Base-by-base conservation (phyloP, 2,113 vertebrate species). In the Hypocryptadius cinnamomeus region DNA sequence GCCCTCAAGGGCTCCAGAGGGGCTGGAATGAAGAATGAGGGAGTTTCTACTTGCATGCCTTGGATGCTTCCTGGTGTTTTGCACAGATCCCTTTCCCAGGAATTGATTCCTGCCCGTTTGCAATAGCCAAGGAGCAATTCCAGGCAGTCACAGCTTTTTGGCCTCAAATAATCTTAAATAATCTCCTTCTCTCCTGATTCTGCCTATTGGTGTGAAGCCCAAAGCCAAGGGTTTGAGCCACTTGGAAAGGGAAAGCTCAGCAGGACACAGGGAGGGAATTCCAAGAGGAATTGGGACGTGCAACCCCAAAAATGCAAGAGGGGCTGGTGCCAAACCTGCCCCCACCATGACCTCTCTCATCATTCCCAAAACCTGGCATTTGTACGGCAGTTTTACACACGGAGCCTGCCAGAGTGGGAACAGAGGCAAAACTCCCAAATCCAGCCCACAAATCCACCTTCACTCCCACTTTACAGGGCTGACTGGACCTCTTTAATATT, bases 291-390 rank as follows among this genome's bases (percentile, higher is more conserved):
- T 3, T 30, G 40, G 45, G 11, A 42, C 13, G 53, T 47, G 17
- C 7, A n/a, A 24, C 15, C 21, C 59, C 30, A 37, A 37, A 51
- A 66, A 51, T 2, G 3, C 59, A 40, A 15, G 37, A 79, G 51
- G 72, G 45, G 57, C 21, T 47, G 51, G 25, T 39, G 73, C 74
- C 79, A 63, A 85, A 64, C 19, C 39, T 48, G 31, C 16, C 37
- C 9, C 4, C 11, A 3, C n/a, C 7, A 2, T 1, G 8, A 44
- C 6, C 51, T 47, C 68, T 23, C 8, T 2, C 6, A 9, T 21
- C 27, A 24, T 14, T n/a, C 35, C 44, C 44, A 19, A 59, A 83
- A 22, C 4, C 15, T 4, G 5, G 35, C 30, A 19, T 15, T 45
- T 69, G 13, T 7, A 17, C 47, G 63, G 15, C 35, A n/a, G 1